Percentiles rank a stretch among this genome's conserved stretches.
phyloP scores from a whole-genome alignment of 1,140 invertebrate genomes.

The Drosophila eugracilis region DNA sequence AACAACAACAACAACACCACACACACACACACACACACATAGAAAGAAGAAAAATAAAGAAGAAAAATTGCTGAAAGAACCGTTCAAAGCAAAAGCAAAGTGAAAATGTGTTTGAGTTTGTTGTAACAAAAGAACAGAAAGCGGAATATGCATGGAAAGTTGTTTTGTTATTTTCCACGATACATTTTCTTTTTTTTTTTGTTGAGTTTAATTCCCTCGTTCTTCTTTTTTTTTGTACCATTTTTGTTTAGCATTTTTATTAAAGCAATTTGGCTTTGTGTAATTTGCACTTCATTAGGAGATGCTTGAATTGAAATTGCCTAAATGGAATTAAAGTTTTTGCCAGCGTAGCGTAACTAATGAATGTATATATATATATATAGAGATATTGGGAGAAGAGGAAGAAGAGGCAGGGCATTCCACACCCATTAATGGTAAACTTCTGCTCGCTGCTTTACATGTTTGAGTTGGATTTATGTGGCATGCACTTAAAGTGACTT shows the following conservation, averaged over 20 bases:
- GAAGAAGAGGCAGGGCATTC: not conserved
- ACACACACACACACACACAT: too few species aligned
- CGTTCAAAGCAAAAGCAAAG: slow-evolving; percentile 77
- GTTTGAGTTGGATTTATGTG: slow-evolving; percentile 56
- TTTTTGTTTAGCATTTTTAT: slow-evolving; percentile 56
- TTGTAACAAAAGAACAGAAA: slow-evolving; percentile 59
- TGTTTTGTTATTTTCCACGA: slow-evolving; percentile 16
- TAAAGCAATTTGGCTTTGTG: slow-evolving; percentile 73
- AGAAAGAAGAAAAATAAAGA: slow-evolving; percentile 7
- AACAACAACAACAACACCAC: slow-evolving; percentile 5
- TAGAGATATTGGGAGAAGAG: too few species aligned
- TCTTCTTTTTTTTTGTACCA: slow-evolving; percentile 1
- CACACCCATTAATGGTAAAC: not conserved
- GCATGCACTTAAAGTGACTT: slow-evolving; percentile 72
- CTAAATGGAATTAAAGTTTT: slow-evolving; percentile 48
- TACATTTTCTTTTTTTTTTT: slow-evolving; percentile 3
- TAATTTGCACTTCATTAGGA: slow-evolving; percentile 78
- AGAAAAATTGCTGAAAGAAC: not conserved
- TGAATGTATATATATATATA: not conserved
- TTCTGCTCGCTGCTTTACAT: slow-evolving; percentile 17
- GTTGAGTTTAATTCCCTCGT: too few species aligned
- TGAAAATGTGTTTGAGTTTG: slow-evolving; percentile 77
- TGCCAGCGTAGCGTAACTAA: slow-evolving; percentile 15
- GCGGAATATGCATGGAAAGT: slow-evolving; percentile 51
- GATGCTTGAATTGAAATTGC: slow-evolving; percentile 18